A percentile compares a stretch with the other conserved stretches of the same genome.
Conservation (phyloP, 2,113 vertebrate genomes). For the Plestiodon gilberti region DNA sequence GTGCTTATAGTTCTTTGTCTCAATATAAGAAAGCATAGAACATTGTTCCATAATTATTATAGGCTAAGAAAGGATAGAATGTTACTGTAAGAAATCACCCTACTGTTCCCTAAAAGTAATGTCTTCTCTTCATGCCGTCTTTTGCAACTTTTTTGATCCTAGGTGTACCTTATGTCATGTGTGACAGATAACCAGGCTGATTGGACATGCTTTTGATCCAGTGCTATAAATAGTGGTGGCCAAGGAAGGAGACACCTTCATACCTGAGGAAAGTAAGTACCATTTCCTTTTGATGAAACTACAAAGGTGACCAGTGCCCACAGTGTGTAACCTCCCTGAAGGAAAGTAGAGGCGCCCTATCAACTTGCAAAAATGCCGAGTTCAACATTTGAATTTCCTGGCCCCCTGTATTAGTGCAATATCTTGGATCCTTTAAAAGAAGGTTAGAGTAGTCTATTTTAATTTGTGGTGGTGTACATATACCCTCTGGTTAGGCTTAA, state of each 20-base stretch:
- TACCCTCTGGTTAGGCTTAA: too few species aligned
- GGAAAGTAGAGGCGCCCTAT: too few species aligned
- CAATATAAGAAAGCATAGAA: neutral
- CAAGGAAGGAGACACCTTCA: neutral
- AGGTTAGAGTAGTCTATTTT: too few species aligned
- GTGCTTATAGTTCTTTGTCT: neutral
- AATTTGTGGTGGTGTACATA: too few species aligned
- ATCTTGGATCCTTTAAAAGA: too few species aligned
- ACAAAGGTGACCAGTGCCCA: too few species aligned
- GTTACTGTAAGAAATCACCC: neutral
- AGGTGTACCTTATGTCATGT: neutral
- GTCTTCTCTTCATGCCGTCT: neutral
- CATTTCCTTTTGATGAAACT: too few species aligned
- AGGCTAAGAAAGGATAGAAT: neutral
- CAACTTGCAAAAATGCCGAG: too few species aligned
- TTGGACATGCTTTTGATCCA: neutral
- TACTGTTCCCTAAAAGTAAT: neutral
- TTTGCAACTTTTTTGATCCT: neutral
- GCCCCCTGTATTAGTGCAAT: too few species aligned
- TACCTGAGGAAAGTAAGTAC: neutral
- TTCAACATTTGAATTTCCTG: too few species aligned
- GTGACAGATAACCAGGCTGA: neutral
- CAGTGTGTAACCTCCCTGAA: too few species aligned
- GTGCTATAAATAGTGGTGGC: neutral
- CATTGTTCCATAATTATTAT: neutral